Conservation (phyloP, 1,140 invertebrate species). For the Cyclargus thomasi region DNA sequence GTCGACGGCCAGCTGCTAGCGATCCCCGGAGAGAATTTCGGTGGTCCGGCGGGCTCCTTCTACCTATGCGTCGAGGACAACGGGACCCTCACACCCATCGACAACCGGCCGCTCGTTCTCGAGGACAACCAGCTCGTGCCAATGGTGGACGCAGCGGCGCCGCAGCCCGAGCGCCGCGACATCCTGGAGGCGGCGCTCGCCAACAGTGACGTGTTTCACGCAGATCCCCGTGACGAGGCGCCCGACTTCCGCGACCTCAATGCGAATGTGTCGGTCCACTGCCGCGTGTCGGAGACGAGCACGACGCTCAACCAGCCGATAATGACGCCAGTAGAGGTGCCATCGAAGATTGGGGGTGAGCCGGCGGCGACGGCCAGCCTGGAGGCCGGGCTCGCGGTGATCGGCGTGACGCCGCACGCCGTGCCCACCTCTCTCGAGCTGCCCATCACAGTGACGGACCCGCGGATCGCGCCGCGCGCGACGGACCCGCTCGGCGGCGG, state of each 20-base stretch:
- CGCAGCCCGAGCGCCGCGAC: slow-evolving; percentile 76
- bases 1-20: slow-evolving; percentile 80
- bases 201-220: slow-evolving; percentile 84
- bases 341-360: slow-evolving; percentile 75
- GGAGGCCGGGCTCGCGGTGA: slow-evolving; percentile 76
- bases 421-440: slow-evolving; percentile 80
- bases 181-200: slow-evolving; percentile 85
- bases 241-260: slow-evolving; percentile 75
- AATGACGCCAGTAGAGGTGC: slow-evolving; percentile 86
- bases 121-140: slow-evolving; percentile 77
- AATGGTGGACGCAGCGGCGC: slow-evolving; percentile 54
- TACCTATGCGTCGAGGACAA: slow-evolving; percentile 80
- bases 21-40: slow-evolving; percentile 79
- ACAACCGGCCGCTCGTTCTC: slow-evolving; percentile 79
- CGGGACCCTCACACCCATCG: slow-evolving; percentile 81
- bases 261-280: slow-evolving; percentile 67
- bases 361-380: slow-evolving; percentile 64
- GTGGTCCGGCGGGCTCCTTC: slow-evolving; percentile 78
- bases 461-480: slow-evolving; percentile 76
- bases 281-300: slow-evolving; percentile 82
- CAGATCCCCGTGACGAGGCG: slow-evolving; percentile 72
- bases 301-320: slow-evolving; percentile 85
- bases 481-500: slow-evolving; percentile 47
- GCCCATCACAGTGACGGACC: slow-evolving; percentile 82
- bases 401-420: slow-evolving; percentile 74